Evolutionary conservation across 1,140 invertebrate species (phyloP), one percentile per base, ranked within the genome.

Genomic region (Papilio dardanus): DNA sequence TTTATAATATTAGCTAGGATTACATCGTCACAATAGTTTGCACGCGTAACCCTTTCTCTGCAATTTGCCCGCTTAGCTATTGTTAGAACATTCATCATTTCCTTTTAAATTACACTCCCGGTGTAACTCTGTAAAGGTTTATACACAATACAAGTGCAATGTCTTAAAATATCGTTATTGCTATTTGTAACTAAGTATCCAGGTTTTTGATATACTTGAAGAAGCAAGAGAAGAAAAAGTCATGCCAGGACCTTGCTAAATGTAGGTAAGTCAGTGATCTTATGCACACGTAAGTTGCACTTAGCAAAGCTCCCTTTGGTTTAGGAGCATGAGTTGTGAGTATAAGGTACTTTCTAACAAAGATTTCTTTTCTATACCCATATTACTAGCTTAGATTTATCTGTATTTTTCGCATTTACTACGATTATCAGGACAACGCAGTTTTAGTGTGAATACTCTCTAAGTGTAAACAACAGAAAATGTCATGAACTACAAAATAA

Each of bases 401-500:
- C 3, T 46, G 12, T 37, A 37, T 46, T n/a, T n/a, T 0, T n/a
- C 42, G 42, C 4, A n/a, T 46, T 46, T 46, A 6, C 42, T n/a
- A 16, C 40, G 40, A 37, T 42, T 16, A 3, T 42, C 12, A 12
- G 14, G 5, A 35, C 40, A 16, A 24, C 19, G 19, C 4, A 58
- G 21, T 58, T 58, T 28, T 62, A 3, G 24, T 62, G 24, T 62
- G 24, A 62, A 62, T 28, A 3, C 37, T 35, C 74, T 65, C 46
- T 73, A 74, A 79, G 80, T 78, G 76, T 86, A 85, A 92, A 89
- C 84, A 77, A 81, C 77, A 80, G 28, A 88, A 85, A 79, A 80
- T 78, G 86, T 87, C 79, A 82, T 69, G 74, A 79, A 85, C 82
- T 86, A 90, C 88, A 92, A 91, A 92, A 90, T 87, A 84, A 79